phyloP scores from a whole-genome alignment of 2,888 invertebrate species.

The Leuctra nigra region DNA sequence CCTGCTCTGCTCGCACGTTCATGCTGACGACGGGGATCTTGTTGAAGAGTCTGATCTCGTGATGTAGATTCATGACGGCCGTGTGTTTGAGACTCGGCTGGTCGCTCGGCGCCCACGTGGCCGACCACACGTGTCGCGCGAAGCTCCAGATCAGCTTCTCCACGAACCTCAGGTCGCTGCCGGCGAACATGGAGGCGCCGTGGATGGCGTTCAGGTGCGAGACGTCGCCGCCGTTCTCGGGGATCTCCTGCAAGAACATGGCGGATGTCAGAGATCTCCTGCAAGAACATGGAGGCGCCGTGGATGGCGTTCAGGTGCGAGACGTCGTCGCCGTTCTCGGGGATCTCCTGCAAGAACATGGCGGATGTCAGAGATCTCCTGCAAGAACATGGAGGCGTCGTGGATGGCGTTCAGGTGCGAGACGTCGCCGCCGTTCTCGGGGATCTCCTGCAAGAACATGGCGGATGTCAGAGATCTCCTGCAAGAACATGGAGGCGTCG shows the following conservation, averaged over 20 bases:
- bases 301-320: constrained; percentile 76
- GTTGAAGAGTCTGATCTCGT: constrained; percentile 55
- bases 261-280: too few species aligned
- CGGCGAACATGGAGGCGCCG: constrained; percentile 49
- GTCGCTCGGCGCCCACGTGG: constrained; percentile 48
- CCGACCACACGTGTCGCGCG: constrained; percentile 55
- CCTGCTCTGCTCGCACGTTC: constrained; percentile 60
- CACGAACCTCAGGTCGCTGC: constrained; percentile 40
- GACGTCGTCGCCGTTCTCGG: constrained; percentile 84
- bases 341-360: constrained; percentile 87
- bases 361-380: too few species aligned
- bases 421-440: constrained; percentile 84
- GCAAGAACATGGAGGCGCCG: constrained; percentile 50
- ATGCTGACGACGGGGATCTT: constrained; percentile 49
- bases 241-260: constrained; percentile 60
- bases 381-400: constrained; percentile 50
- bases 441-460: constrained; percentile 87
- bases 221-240: constrained; percentile 84
- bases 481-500: constrained; percentile 49
- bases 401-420: constrained; percentile 76
- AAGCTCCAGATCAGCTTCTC: constrained; percentile 38
- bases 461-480: too few species aligned
- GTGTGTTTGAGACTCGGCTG: constrained; percentile 50
- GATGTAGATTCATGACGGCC: constrained; percentile 55
- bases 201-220: constrained; percentile 76